Conservation (phyloP, 2,888 invertebrate genomes). For the Leptothorax acervorum region DNA sequence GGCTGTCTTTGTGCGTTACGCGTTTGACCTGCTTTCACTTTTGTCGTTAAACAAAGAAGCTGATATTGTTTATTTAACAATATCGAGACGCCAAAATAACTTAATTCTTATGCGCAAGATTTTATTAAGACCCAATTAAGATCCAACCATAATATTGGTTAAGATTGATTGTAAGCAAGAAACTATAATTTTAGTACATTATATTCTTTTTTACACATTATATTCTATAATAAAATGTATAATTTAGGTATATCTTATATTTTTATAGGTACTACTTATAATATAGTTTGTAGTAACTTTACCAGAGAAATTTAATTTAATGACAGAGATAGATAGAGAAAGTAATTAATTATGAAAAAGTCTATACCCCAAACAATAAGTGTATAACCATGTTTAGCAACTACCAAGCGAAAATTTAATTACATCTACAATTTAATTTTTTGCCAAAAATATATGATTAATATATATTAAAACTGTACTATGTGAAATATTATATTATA, state of each 20-base stretch:
- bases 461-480: background rate
- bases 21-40: slow-evolving; percentile 24
- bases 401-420: background rate
- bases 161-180: background rate
- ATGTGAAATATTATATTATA: background rate
- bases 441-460: background rate
- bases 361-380: background rate
- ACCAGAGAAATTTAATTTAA: background rate
- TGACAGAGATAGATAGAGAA: background rate
- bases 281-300: background rate
- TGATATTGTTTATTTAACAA: background rate
- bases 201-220: background rate
- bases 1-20: slow-evolving; percentile 13
- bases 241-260: background rate
- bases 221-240: background rate
- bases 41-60: background rate
- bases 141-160: background rate
- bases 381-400: background rate
- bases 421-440: slow-evolving; percentile 6
- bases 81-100: background rate
- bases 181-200: background rate
- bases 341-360: background rate
- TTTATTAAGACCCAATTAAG: background rate
- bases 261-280: background rate
- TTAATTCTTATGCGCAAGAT: background rate